Percentiles rank a stretch among this genome's conserved stretches.
Evolutionary conservation across 2,113 vertebrate genomes (phyloP).

Genomic region (Pygoscelis antarcticus): DNA sequence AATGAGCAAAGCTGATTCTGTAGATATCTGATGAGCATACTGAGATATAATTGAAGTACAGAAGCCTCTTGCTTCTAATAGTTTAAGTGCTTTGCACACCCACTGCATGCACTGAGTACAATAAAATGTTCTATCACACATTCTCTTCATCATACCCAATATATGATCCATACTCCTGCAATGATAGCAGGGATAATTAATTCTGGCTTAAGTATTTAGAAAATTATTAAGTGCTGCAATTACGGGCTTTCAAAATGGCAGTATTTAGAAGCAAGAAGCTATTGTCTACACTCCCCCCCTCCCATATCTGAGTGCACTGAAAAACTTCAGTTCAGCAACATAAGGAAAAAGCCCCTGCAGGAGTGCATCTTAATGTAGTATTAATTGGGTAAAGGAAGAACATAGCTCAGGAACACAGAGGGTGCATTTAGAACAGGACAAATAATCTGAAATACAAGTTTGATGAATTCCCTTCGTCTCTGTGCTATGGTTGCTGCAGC

Average conservation of each 20-base stretch:
- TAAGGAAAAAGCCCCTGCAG: constrained; percentile 32
- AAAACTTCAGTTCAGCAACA: background rate
- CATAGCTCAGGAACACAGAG: background rate
- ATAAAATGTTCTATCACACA: constrained; percentile 12
- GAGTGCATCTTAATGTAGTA: constrained; percentile 31
- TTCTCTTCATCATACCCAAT: background rate
- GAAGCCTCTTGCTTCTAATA: constrained; percentile 26
- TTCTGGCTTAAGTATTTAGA: constrained; percentile 56
- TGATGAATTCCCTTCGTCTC: constrained; percentile 45
- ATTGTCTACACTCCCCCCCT: background rate
- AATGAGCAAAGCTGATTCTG: constrained; percentile 12
- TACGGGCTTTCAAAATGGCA: constrained; percentile 41
- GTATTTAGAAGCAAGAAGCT: constrained; percentile 5
- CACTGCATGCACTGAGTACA: constrained; percentile 3
- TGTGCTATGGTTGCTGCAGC: constrained; percentile 14
- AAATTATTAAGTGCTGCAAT: constrained; percentile 56
- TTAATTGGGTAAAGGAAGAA: constrained; percentile 42
- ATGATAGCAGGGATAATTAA: constrained; percentile 54
- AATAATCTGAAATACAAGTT: constrained; percentile 19
- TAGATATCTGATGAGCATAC: background rate
- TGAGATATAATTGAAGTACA: constrained; percentile 19
- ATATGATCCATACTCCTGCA: constrained; percentile 34
- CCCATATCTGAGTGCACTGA: background rate
- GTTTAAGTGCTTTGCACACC: constrained; percentile 47
- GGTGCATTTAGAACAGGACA: constrained; percentile 40